These are phyloP conservation scores for Coryphaenoides rupestris DNA, from an alignment of 2,113 vertebrate species.

Conservation along the genomic window DNA sequence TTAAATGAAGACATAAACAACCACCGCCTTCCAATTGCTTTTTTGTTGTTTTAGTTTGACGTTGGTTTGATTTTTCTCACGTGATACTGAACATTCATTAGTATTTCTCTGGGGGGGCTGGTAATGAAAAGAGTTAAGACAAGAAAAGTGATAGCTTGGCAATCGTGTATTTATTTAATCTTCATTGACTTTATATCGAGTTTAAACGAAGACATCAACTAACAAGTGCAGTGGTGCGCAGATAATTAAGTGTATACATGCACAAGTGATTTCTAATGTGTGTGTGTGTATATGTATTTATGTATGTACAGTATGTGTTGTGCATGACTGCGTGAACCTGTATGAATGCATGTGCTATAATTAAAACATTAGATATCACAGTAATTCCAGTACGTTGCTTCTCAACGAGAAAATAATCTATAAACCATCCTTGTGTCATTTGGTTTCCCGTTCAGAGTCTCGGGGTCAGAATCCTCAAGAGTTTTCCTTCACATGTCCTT, in stretches of 20 bases:
- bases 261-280: constrained; percentile 37
- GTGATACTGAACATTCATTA: too few relatives aligned
- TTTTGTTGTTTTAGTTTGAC: too few relatives aligned
- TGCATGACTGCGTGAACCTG: constrained; percentile 10
- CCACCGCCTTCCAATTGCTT: too few relatives aligned
- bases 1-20: too few relatives aligned
- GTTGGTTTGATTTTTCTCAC: too few relatives aligned
- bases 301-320: too few relatives aligned
- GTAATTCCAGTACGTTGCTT: constrained; percentile 55
- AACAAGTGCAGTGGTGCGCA: constrained; percentile 51
- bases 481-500: too few relatives aligned
- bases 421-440: background rate
- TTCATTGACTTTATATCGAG: constrained; percentile 60
- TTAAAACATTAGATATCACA: constrained; percentile 57
- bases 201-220: constrained; percentile 56
- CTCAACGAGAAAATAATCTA: constrained; percentile 17
- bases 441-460: background rate
- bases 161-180: constrained; percentile 53
- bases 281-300: too few relatives aligned
- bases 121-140: constrained; percentile 21
- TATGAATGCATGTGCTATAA: constrained; percentile 37
- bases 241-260: constrained; percentile 59
- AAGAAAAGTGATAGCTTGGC: constrained; percentile 45
- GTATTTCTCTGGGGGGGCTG: background rate
- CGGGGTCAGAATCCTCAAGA: too few relatives aligned